Conservation (phyloP, 2,113 vertebrate genomes). For the Amphiprion ocellaris region DNA sequence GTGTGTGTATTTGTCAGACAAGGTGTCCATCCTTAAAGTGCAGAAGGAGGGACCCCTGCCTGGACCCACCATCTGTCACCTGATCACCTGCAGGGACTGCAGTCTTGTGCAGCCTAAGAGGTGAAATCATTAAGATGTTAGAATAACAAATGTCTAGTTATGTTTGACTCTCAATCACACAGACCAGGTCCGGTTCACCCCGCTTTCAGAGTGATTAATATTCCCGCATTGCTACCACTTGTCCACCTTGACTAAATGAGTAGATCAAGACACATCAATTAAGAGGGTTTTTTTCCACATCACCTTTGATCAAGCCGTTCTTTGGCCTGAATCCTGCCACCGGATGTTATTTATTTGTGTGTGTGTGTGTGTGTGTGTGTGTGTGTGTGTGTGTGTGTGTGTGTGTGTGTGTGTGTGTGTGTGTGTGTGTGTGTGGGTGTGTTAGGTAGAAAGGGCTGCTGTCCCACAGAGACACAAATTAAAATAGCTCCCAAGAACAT, state of each 20-base stretch:
- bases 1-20: slow-evolving; percentile 24
- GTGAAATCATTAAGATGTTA: slow-evolving; percentile 67
- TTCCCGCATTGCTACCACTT: background rate
- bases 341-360: slow-evolving; percentile 5
- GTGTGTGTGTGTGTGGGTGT: background rate
- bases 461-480: slow-evolving; percentile 41
- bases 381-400: background rate
- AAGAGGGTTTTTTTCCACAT: background rate
- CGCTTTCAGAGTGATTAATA: slow-evolving; percentile 40
- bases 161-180: slow-evolving; percentile 54
- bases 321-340: slow-evolving; percentile 9
- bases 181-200: background rate
- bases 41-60: slow-evolving; percentile 66
- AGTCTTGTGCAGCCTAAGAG: slow-evolving; percentile 54
- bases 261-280: slow-evolving; percentile 10
- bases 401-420: background rate
- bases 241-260: slow-evolving; percentile 1
- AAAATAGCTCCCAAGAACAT: slow-evolving; percentile 44
- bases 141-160: slow-evolving; percentile 65
- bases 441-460: background rate
- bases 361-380: background rate
- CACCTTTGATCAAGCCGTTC: background rate
- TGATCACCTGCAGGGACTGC: slow-evolving; percentile 76
- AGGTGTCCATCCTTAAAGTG: slow-evolving; percentile 71
- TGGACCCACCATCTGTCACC: slow-evolving; percentile 80